phyloP scores from a whole-genome alignment of 2,113 vertebrate genomes.

The Tretioscincus oriximinensis region DNA sequence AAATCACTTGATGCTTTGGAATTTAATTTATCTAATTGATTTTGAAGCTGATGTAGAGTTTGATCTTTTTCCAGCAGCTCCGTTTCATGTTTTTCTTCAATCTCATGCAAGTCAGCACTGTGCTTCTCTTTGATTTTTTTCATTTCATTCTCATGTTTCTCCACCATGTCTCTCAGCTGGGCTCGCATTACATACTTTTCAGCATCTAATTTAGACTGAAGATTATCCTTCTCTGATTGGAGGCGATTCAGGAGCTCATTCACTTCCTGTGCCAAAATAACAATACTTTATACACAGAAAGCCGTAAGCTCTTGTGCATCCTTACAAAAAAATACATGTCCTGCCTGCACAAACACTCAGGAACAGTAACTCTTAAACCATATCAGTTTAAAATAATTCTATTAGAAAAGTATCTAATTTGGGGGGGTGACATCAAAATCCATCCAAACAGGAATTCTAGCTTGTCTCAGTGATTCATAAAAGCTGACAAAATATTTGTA shows the following conservation, averaged over 20 bases:
- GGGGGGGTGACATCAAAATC: neutral
- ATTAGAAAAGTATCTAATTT: neutral
- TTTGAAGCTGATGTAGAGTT: constrained; percentile 65
- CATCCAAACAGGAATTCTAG: neutral
- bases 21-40: constrained; percentile 71
- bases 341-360: neutral
- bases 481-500: neutral
- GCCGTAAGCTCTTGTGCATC: neutral
- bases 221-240: constrained; percentile 82
- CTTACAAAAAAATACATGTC: neutral
- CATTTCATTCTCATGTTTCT: constrained; percentile 82
- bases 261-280: constrained; percentile 70
- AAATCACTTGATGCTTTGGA: constrained; percentile 22
- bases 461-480: too few species aligned
- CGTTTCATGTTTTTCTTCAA: constrained; percentile 71
- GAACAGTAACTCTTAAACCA: neutral
- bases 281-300: neutral
- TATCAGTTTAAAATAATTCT: neutral
- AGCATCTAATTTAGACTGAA: constrained; percentile 86
- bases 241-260: constrained; percentile 75
- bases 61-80: constrained; percentile 77
- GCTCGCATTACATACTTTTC: constrained; percentile 91
- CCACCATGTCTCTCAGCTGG: constrained; percentile 86
- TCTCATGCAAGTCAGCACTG: constrained; percentile 63
- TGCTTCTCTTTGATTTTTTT: constrained; percentile 61